These are phyloP conservation scores for Cylas formicarius DNA, from an alignment of 1,140 invertebrate species.

Conservation along the genomic window DNA sequence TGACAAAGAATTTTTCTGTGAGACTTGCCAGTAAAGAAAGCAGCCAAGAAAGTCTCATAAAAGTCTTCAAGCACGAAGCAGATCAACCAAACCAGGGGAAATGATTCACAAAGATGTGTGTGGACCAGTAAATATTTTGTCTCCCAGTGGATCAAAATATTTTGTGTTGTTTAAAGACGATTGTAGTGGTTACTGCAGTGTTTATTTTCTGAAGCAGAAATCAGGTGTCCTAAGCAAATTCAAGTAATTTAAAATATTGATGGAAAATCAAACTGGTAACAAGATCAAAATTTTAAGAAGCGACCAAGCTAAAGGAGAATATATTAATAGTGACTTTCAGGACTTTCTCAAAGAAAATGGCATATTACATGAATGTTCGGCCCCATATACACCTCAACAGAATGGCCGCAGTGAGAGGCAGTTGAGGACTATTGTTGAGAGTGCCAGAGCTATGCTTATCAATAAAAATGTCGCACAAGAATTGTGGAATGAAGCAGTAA, in stretches of 20 bases:
- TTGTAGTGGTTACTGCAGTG: conserved; percentile 34
- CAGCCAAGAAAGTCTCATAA: conserved; percentile 15
- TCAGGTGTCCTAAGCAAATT: conserved; percentile 31
- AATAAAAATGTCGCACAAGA: conserved; percentile 34
- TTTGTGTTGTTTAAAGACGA: conserved; percentile 45
- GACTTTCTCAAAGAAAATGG: conserved; percentile 21
- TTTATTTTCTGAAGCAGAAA: conserved; percentile 43
- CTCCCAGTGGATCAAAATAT: conserved; percentile 40
- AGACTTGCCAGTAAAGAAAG: conserved; percentile 27
- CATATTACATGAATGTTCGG: conserved; percentile 26
- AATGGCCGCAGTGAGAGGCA: conserved; percentile 41
- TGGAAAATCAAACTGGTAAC: conserved; percentile 16
- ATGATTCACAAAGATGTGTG: conserved; percentile 39
- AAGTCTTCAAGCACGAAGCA: not conserved
- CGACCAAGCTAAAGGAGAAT: conserved; percentile 28
- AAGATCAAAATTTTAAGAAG: conserved; percentile 30
- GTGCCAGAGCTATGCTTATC: conserved; percentile 39
- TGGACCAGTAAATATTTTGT: conserved; percentile 39
- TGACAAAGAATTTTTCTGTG: conserved; percentile 26
- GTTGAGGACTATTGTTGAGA: conserved; percentile 42
- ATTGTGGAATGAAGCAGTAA: conserved; percentile 45
- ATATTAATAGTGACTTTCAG: conserved; percentile 22
- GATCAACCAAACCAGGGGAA: conserved; percentile 25
- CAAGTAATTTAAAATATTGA: not conserved
- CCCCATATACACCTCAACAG: conserved; percentile 39